Evolutionary conservation across 2,888 invertebrate genomes (phyloP), one percentile per base, ranked within the genome.

Genomic region (Opisthograptis luteolata): DNA sequence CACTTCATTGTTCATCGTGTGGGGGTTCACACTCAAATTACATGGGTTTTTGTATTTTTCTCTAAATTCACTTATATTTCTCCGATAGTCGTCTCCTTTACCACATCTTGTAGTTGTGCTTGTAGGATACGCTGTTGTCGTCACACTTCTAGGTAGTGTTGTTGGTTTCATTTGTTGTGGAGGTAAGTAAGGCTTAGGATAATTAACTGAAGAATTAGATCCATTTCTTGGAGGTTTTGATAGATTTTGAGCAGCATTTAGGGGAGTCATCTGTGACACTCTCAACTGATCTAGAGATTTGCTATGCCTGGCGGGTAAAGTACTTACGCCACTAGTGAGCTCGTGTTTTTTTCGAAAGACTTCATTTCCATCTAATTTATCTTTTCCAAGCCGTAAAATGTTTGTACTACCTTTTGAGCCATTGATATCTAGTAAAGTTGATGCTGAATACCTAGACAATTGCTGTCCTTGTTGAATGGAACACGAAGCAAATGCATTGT

Each of bases 211-310:
- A 13, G 79, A 69, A 58, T 88, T 88, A 2, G 90, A 88, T 63
- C 68, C 77, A 65, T 86, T 89, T 66, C 79, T 79, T 1, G 76
- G 55, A 55, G 77, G 81, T 60, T 88, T 89, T 4, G 78, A 65
- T 41, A 87, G 64, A 17, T 76, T 78, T 70, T 84, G 81, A 42
- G 79, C 66, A 50, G 73, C 76, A 58, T 72, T 84, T 6, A 81
- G 62, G 8, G 86, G 81, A 19, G 79, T 68, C 73, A 86, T 79
- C 73, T 90, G 84, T 30, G 91, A 89, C 5, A 94, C 89, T 63
- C 94, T 93, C 34, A 96, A 80, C 64, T 96, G 96, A 79, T 96
- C 96, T 58, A 96, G 80, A 1, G 96, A 96, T 76, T 96, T 96
- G 77, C 96, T 96, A 70, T 96, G 96, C 45, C 96, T 90, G 0